A percentile compares a stretch with the other conserved stretches of the same genome.
phyloP scores from a whole-genome alignment of 2,888 invertebrate genomes.

The Hydraecia micacea region DNA sequence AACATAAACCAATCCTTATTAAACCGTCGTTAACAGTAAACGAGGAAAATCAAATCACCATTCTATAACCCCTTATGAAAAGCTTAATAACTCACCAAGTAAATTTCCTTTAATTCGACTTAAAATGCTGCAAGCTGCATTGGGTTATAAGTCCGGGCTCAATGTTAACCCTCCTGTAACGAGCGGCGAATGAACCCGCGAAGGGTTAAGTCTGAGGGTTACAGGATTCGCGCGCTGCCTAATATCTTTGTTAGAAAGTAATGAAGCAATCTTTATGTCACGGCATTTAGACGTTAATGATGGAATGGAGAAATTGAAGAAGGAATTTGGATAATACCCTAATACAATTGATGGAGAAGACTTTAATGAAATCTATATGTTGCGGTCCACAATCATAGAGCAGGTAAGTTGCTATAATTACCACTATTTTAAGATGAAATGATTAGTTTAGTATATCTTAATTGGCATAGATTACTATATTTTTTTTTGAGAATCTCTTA shows the following conservation, averaged over 20 bases:
- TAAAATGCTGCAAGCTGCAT: slow-evolving; percentile 78
- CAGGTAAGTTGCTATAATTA: not conserved
- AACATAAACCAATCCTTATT: slow-evolving; percentile 36
- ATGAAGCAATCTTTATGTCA: slow-evolving; percentile 66
- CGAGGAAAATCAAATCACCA: slow-evolving; percentile 49
- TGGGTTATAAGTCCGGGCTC: slow-evolving; percentile 71
- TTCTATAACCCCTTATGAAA: slow-evolving; percentile 67
- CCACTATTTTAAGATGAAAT: not conserved
- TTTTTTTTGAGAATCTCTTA: not conserved
- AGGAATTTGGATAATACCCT: not conserved
- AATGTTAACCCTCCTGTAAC: slow-evolving; percentile 82
- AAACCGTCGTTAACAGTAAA: slow-evolving; percentile 42
- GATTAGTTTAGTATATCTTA: not conserved
- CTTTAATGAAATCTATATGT: not conserved
- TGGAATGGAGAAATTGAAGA: slow-evolving; percentile 25
- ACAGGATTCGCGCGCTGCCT: slow-evolving; percentile 67
- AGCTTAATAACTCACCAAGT: slow-evolving; percentile 77
- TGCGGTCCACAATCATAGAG: not conserved
- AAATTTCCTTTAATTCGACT: slow-evolving; percentile 79
- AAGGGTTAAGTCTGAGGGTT: slow-evolving; percentile 71
- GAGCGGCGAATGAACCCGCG: slow-evolving; percentile 74
- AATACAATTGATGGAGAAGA: not conserved
- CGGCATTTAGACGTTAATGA: slow-evolving; percentile 58
- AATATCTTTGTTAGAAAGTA: slow-evolving; percentile 71
- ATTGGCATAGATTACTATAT: not conserved